Evolutionary conservation across 2,888 invertebrate genomes (phyloP).

Genomic region (Lycia hirtaria): DNA sequence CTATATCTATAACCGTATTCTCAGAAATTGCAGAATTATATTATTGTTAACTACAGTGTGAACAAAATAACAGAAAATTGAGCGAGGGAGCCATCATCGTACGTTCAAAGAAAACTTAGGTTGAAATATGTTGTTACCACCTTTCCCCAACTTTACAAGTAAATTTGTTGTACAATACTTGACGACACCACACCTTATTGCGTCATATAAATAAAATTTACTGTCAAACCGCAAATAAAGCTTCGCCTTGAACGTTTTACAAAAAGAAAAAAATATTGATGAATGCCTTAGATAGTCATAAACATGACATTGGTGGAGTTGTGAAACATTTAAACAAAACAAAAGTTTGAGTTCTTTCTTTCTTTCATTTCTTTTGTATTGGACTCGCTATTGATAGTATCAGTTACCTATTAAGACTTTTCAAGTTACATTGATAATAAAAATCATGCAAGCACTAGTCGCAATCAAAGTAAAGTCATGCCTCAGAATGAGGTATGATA

Average conservation of each 20-base stretch:
- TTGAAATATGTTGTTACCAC: neutral
- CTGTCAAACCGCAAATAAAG: slow-evolving; percentile 78
- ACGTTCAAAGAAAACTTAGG: neutral
- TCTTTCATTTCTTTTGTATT: too few relatives aligned
- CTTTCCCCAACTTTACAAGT: neutral
- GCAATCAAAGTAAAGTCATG: too few relatives aligned
- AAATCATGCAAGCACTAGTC: too few relatives aligned
- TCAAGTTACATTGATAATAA: too few relatives aligned
- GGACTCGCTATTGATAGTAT: too few relatives aligned
- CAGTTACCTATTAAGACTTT: too few relatives aligned
- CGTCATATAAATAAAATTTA: slow-evolving; percentile 68
- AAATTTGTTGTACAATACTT: neutral
- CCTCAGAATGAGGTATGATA: too few relatives aligned
- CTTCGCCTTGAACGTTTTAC: slow-evolving; percentile 57
- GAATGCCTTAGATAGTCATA: too few relatives aligned
- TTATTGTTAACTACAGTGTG: neutral
- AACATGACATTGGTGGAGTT: too few relatives aligned
- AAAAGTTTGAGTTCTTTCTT: too few relatives aligned
- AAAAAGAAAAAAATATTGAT: too few relatives aligned
- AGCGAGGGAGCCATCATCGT: neutral
- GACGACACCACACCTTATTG: slow-evolving; percentile 45
- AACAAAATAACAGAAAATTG: neutral
- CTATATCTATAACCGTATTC: slow-evolving; percentile 15
- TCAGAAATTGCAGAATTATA: slow-evolving; percentile 6
- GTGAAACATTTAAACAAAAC: too few relatives aligned